Conservation (phyloP, 2,888 invertebrate species). For the Nipponacmea schrenckii region DNA sequence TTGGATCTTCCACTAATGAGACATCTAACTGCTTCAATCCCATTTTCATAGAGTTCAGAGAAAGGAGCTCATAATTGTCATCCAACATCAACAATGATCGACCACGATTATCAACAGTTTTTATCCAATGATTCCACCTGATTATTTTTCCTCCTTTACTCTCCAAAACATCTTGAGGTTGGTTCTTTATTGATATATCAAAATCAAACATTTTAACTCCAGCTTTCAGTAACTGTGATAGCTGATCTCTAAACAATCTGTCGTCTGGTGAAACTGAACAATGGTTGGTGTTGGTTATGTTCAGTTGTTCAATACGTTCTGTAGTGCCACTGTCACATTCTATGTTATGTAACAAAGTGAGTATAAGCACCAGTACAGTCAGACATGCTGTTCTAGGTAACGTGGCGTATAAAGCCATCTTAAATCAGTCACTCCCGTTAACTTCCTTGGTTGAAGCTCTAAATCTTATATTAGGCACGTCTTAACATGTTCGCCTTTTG, state of each 20-base stretch:
- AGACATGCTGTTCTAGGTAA: too few species aligned
- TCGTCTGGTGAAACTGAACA: background rate
- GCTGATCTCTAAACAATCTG: background rate
- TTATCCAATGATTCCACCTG: conserved; percentile 40
- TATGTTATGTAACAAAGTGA: too few species aligned
- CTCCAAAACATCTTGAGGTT: background rate
- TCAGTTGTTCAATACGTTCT: too few species aligned
- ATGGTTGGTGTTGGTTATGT: background rate
- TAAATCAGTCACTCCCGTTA: too few species aligned
- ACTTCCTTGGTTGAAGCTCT: too few species aligned
- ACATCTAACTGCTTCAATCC: conserved; percentile 46
- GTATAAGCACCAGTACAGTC: too few species aligned
- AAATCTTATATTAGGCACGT: too few species aligned
- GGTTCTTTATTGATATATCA: background rate
- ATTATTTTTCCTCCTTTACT: background rate
- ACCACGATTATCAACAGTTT: conserved; percentile 48
- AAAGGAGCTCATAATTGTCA: conserved; percentile 54
- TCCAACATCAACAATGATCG: conserved; percentile 51
- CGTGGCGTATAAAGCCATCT: too few species aligned
- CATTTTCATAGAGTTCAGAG: conserved; percentile 47
- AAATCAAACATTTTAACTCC: background rate
- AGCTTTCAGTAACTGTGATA: background rate
- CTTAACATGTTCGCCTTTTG: too few species aligned
- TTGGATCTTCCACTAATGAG: conserved; percentile 40
- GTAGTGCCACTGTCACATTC: too few species aligned